These are phyloP conservation scores for Petrolisthes manimaculis DNA, from an alignment of 2,888 invertebrate genomes.

Conservation along the genomic window DNA sequence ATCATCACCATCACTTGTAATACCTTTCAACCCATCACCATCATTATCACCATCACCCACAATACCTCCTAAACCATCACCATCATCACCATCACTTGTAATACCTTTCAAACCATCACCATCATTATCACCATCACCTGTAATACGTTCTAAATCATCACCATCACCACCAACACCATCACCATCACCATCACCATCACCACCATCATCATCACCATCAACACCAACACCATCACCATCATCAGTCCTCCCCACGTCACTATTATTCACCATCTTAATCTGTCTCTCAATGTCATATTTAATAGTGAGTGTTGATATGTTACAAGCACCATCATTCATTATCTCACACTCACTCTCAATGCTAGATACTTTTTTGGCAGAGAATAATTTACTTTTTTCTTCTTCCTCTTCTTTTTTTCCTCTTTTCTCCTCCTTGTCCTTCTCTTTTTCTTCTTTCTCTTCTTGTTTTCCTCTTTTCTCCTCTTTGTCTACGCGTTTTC, in stretches of 20 bases:
- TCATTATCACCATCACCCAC: no score
- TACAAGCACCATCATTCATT: neutral
- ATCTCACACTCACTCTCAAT: neutral
- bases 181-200: constrained; percentile 22
- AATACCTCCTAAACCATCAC: neutral
- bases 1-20: no score
- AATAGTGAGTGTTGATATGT: constrained; percentile 12
- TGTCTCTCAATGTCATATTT: constrained; percentile 24
- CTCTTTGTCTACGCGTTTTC: no score
- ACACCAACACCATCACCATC: neutral
- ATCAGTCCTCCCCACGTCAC: neutral
- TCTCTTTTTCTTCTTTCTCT: neutral
- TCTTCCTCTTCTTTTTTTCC: neutral
- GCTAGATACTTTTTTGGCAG: no score
- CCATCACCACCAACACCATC: no score
- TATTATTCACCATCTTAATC: neutral
- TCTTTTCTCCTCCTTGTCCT: neutral
- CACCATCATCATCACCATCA: no score
- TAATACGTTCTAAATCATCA: neutral
- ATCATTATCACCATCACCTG: no score
- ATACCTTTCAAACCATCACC: no score
- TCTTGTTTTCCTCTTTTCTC: neutral
- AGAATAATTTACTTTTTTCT: no score
- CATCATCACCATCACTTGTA: no score
- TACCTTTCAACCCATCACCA: no score